Conservation (phyloP, 2,888 invertebrate genomes). For the Kryphioiulus occultus region DNA sequence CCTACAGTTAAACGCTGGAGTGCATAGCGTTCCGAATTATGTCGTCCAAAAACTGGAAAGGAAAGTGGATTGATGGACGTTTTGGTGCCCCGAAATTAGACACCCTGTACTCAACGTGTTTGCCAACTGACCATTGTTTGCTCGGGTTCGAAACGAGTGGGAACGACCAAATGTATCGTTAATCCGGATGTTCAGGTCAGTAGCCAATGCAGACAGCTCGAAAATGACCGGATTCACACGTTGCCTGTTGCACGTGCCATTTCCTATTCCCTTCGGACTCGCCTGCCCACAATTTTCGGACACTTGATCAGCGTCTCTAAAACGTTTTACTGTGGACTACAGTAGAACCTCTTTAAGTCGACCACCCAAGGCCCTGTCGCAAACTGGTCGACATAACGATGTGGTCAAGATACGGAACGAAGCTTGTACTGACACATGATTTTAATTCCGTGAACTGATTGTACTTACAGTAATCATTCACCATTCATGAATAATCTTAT, state of each 20-base stretch:
- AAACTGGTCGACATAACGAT: too few relatives aligned
- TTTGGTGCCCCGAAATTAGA: not conserved
- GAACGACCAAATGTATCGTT: not conserved
- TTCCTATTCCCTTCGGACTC: slow-evolving; percentile 17
- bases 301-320: not conserved
- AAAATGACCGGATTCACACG: slow-evolving; percentile 32
- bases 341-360: too few relatives aligned
- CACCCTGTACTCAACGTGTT: not conserved
- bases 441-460: too few relatives aligned
- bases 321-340: too few relatives aligned
- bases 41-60: not conserved
- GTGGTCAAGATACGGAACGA: too few relatives aligned
- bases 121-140: slow-evolving; percentile 1
- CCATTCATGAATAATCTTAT: too few relatives aligned
- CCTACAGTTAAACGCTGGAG: not conserved
- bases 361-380: too few relatives aligned
- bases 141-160: not conserved
- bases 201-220: slow-evolving; percentile 21
- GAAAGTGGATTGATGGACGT: not conserved
- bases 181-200: slow-evolving; percentile 36
- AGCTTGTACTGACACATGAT: too few relatives aligned
- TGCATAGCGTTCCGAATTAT: not conserved
- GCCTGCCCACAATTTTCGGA: slow-evolving; percentile 12
- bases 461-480: too few relatives aligned
- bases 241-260: not conserved